Evolutionary conservation across 2,113 vertebrate genomes (phyloP), one percentile per base, ranked within the genome.

Genomic region (Collichthys lucidus): DNA sequence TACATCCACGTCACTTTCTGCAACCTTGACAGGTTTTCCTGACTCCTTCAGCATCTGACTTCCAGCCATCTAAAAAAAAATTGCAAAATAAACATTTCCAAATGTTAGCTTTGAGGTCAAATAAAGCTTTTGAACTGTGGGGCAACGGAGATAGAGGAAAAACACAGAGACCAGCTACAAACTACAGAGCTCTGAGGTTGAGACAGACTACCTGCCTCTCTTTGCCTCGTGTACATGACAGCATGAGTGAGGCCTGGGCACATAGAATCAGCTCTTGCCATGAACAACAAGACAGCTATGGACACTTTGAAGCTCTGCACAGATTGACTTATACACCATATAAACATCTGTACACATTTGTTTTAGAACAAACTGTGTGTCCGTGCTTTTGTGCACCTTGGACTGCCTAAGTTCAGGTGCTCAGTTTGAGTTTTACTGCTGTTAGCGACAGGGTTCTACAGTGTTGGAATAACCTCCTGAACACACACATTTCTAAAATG

Each of bases 1-100:
- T 87, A 99, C 98, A 55, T 99, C 98, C 83, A 95, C 96, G 63
- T 98, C 96, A 71, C 98, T 99, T 91, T 99, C 98, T 4, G 97
- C 98, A 22, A 98, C 96, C 90, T 95, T 98, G 80, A 99, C 94
- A 6, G 97, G 96, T 88, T 96, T 97, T 46, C 93, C 84, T 42
- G 93, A 92, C 76, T 96, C 96, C 90, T 96, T 98, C 65, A 97
- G 79, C 0, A 87, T 89, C 79, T 97, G 97, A 89, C 94, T 95
- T 74, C 96, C 97, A 7, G 94, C 95, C 84, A 98, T 95, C 98
- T 99, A 49, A 4, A 40, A 83, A 1, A 59, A 83, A 59, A 60
- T 35, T n/a, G 57, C 82, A 86, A 70, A 88, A 40, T 59, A 50
- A 49, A 84, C 49, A 77, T 74, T 68, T 64, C 19, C 46, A 52